Evolutionary conservation across 2,888 invertebrate genomes (phyloP).

Genomic region (Chrysotoxum bicinctum): DNA sequence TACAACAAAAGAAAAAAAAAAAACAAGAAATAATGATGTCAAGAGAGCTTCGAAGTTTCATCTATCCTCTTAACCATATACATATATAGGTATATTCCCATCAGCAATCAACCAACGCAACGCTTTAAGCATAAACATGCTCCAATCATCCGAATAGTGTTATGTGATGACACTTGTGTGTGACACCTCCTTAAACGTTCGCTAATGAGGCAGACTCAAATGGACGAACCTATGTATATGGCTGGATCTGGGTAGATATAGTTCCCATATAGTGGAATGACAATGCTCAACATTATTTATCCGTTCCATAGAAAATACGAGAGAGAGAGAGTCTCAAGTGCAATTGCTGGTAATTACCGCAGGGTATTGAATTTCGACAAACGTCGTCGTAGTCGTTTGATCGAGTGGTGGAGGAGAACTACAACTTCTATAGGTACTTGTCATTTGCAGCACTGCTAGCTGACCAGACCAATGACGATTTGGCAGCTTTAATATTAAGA

Average conservation of each 20-base stretch:
- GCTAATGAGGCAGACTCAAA: constrained; percentile 55
- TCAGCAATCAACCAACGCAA: constrained; percentile 8
- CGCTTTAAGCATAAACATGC: constrained; percentile 16
- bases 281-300: constrained; percentile 17
- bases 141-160: constrained; percentile 42
- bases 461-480: constrained; percentile 48
- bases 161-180: constrained; percentile 60
- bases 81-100: not conserved
- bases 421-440: constrained; percentile 28
- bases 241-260: not conserved
- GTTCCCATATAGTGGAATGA: not conserved
- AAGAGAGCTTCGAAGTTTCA: not conserved
- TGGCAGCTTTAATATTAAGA: constrained; percentile 39
- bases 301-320: constrained; percentile 32
- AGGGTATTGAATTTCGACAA: constrained; percentile 68
- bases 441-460: constrained; percentile 23
- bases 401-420: constrained; percentile 10
- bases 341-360: constrained; percentile 70
- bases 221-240: not conserved
- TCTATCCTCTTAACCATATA: not conserved
- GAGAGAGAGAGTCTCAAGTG: constrained; percentile 60
- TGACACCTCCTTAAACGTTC: constrained; percentile 67
- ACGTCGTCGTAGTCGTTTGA: not conserved
- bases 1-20: not conserved
- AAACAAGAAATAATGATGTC: not conserved